phyloP scores from a whole-genome alignment of 2,888 invertebrate genomes.

The Lampropteryx suffumata region DNA sequence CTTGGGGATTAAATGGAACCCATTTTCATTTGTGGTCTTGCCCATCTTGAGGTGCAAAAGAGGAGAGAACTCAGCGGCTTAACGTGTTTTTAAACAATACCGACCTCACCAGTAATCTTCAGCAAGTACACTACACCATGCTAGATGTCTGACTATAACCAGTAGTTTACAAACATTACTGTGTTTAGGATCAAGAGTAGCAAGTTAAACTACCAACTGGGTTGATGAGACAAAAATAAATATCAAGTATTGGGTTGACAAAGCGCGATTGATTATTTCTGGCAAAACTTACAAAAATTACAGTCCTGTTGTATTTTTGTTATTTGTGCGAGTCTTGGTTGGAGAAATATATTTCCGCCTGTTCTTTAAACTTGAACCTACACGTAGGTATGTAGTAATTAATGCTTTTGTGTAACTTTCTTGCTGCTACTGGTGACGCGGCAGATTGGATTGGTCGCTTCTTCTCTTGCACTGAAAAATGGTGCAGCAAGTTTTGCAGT shows the following conservation, averaged over 20 bases:
- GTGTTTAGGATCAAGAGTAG: too few relatives aligned
- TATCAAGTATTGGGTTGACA: too few relatives aligned
- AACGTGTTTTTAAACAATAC: neutral
- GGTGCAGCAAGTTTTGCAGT: neutral
- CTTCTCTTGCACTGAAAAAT: conserved; percentile 24
- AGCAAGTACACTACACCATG: too few relatives aligned
- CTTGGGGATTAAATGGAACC: conserved; percentile 74
- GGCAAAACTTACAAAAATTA: too few relatives aligned
- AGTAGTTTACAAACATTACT: too few relatives aligned
- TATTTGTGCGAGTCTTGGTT: too few relatives aligned
- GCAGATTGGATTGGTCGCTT: conserved; percentile 43
- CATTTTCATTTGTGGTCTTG: conserved; percentile 73
- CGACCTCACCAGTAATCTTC: too few relatives aligned
- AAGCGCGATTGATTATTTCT: too few relatives aligned
- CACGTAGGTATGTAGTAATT: conserved; percentile 58
- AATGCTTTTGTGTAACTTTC: conserved; percentile 67
- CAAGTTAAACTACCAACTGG: too few relatives aligned
- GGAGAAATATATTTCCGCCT: conserved; percentile 3
- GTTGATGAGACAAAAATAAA: too few relatives aligned
- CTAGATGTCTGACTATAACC: too few relatives aligned
- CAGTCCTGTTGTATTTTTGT: too few relatives aligned
- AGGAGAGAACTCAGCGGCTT: conserved; percentile 19
- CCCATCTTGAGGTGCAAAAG: conserved; percentile 44
- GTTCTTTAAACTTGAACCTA: conserved; percentile 10
- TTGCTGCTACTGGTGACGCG: conserved; percentile 45